Evolutionary conservation across 2,888 invertebrate species (phyloP).

Genomic region (Eumerus sabulonum): DNA sequence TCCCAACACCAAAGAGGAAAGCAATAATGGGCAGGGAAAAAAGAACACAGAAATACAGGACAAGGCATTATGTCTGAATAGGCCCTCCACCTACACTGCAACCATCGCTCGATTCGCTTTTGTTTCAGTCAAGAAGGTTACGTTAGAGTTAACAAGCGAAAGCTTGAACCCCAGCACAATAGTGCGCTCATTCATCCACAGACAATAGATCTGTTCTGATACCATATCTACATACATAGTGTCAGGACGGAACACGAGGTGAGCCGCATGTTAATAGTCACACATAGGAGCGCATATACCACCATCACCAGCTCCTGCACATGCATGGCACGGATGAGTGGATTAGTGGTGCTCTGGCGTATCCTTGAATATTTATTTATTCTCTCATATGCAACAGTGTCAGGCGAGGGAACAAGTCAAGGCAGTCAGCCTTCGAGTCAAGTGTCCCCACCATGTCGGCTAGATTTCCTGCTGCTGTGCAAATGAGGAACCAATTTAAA

Average conservation of each 20-base stretch:
- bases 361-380: slow-evolving; percentile 39
- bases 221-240: no score
- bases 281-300: neutral
- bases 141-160: slow-evolving; percentile 53
- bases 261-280: slow-evolving; percentile 33
- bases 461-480: neutral
- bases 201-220: slow-evolving; percentile 54
- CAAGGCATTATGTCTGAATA: slow-evolving; percentile 49
- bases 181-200: slow-evolving; percentile 26
- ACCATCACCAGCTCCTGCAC: slow-evolving; percentile 24
- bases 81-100: slow-evolving; percentile 1
- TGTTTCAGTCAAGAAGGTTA: slow-evolving; percentile 49
- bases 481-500: slow-evolving; percentile 53
- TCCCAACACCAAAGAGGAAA: neutral
- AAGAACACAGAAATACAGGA: slow-evolving; percentile 20
- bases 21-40: no score
- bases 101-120: slow-evolving; percentile 21
- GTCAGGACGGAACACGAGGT: slow-evolving; percentile 41
- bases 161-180: slow-evolving; percentile 59
- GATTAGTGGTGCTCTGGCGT: slow-evolving; percentile 31
- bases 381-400: slow-evolving; percentile 48
- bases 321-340: slow-evolving; percentile 7
- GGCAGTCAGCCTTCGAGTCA: no score
- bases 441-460: neutral
- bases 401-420: slow-evolving; percentile 14